Evolutionary conservation across 1,140 invertebrate genomes (phyloP), one percentile per base, ranked within the genome.

Genomic region (Piezodorus guildinii): DNA sequence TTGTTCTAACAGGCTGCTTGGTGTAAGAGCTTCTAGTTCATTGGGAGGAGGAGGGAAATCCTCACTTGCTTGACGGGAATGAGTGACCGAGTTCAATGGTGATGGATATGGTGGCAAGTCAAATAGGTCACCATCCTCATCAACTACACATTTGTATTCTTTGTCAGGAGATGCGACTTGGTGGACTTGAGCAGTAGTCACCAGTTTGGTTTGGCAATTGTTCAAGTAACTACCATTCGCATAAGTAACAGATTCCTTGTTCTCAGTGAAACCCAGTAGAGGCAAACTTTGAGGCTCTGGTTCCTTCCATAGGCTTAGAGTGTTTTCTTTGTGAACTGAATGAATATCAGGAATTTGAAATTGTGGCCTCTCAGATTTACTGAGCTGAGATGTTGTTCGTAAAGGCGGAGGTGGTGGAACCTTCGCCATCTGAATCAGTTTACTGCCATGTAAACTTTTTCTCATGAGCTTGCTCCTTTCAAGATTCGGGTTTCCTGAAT

Each of bases 391-490:
- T 77, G 88, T 90, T 70, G 87, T 92, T 63, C 90, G 79, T 70
- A 91, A 78, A 56, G 90, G 90, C 52, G 90, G 89, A 15, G 89
- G 89, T 66, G 86, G 90, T 15, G 88, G 88, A 17, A 92, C 88
- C 78, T 91, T 91, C 27, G 88, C 84, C 61, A 84, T 84, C 27
- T 87, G 87, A 63, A 91, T 73, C 14, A 72, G 25, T 67, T 72
- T 72, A 63, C 86, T 91, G 27, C 87, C 87, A 72, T 91, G 87
- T 73, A 91, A 90, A 74, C 88, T 91, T 70, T 91, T 92, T 69
- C 89, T 81, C 89, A 91, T 93, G 52, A 92, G 75, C 71, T 87
- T 88, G 76, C 88, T 91, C 68, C 87, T 79, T 72, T 92, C 88
- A 23, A 91, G 77, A 71, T 90, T 91, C 1, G 89, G 87, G 76